Evolutionary conservation across 2,113 vertebrate genomes (phyloP).

Genomic region (Apodemus sylvaticus): DNA sequence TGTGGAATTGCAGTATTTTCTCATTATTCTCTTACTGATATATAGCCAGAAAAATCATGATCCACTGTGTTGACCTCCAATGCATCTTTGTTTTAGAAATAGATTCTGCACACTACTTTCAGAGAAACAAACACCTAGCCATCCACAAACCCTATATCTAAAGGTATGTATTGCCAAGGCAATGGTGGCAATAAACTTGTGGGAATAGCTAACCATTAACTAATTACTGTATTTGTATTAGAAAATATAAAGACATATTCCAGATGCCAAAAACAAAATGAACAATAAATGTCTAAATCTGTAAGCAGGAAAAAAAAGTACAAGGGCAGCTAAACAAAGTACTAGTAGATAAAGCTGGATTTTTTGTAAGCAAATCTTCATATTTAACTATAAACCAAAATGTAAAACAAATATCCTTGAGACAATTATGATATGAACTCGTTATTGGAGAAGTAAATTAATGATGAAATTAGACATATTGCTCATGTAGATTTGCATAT

Average conservation of each 20-base stretch:
- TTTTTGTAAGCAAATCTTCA: neutral
- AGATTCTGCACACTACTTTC: neutral
- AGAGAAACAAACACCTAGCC: neutral
- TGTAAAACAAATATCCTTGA: neutral
- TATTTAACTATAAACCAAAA: neutral
- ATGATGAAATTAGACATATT: neutral
- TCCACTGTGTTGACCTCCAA: neutral
- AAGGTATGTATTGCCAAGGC: no score
- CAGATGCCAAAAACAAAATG: neutral
- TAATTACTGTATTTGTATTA: neutral
- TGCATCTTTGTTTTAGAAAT: neutral
- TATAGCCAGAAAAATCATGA: neutral
- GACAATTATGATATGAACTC: neutral
- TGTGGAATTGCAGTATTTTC: neutral
- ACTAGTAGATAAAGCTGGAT: neutral
- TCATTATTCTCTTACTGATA: neutral
- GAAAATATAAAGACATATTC: neutral
- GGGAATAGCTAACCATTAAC: neutral
- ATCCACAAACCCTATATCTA: neutral
- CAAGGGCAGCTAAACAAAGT: accelerated
- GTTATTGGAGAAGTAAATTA: neutral
- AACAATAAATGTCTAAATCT: neutral
- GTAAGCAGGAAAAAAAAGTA: neutral
- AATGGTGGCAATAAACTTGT: neutral
- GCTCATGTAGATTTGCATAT: neutral